phyloP scores from a whole-genome alignment of 1,140 invertebrate species.

The Harlomillsia oculata region DNA sequence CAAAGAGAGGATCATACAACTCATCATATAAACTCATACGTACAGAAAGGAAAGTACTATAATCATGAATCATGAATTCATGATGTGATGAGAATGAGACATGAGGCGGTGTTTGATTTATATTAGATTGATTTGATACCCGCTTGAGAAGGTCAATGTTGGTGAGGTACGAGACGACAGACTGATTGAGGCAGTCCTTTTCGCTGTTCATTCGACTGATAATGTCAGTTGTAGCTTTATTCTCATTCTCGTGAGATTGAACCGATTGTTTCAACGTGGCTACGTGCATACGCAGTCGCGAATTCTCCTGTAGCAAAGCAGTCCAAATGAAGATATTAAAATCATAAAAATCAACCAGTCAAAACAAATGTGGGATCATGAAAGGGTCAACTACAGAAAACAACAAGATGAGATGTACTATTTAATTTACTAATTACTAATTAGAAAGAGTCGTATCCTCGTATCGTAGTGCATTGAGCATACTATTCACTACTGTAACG shows the following conservation, averaged over 20 bases:
- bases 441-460: too few relatives aligned
- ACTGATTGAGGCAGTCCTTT: conserved; percentile 58
- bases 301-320: conserved; percentile 42
- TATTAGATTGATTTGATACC: conserved; percentile 36
- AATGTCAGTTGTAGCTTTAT: conserved; percentile 53
- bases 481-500: conserved; percentile 34
- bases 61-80: too few relatives aligned
- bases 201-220: conserved; percentile 53
- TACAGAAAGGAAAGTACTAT: too few relatives aligned
- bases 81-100: background rate
- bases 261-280: conserved; percentile 51
- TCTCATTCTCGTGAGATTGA: conserved; percentile 53
- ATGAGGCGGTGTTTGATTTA: background rate
- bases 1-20: background rate
- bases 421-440: too few relatives aligned
- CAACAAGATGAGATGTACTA: background rate
- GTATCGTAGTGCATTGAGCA: too few relatives aligned
- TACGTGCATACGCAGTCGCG: conserved; percentile 43
- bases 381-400: background rate
- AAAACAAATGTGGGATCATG: background rate
- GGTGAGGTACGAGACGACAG: conserved; percentile 51
- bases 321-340: background rate
- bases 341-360: conserved; percentile 19
- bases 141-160: conserved; percentile 56
- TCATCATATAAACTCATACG: background rate